phyloP scores from a whole-genome alignment of 2,888 invertebrate genomes.

The Tachina grossa region DNA sequence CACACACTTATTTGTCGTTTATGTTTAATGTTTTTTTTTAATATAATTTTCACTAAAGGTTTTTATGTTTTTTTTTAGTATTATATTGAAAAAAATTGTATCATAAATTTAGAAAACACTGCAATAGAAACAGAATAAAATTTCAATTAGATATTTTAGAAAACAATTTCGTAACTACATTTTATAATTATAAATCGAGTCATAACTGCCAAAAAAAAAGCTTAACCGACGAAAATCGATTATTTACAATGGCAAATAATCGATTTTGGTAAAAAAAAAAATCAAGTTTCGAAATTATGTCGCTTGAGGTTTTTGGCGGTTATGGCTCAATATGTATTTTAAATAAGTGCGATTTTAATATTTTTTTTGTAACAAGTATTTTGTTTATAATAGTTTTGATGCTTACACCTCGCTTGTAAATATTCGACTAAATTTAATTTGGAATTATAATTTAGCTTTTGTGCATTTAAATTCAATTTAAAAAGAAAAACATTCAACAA shows the following conservation, averaged over 20 bases:
- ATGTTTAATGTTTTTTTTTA: not conserved
- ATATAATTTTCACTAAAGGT: not conserved
- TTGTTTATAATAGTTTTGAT: slow-evolving; percentile 16
- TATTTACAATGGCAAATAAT: no score
- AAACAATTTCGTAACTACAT: not conserved
- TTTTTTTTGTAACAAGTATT: not conserved
- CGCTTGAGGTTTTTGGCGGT: no score
- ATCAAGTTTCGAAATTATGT: no score
- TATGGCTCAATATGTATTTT: no score
- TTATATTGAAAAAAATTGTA: slow-evolving; percentile 2
- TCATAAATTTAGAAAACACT: slow-evolving; percentile 36
- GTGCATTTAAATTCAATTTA: slow-evolving; percentile 3
- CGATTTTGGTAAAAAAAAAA: no score
- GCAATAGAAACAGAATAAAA: slow-evolving; percentile 19
- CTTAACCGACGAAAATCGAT: no score
- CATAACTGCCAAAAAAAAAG: no score
- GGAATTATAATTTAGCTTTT: slow-evolving; percentile 23
- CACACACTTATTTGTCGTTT: slow-evolving; percentile 7
- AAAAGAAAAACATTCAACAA: not conserved
- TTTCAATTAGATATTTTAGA: slow-evolving; percentile 4
- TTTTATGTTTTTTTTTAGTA: slow-evolving; percentile 10
- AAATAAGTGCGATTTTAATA: not conserved
- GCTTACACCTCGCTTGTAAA: slow-evolving; percentile 60
- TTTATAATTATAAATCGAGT: not conserved
- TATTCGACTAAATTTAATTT: slow-evolving; percentile 62